These are phyloP conservation scores for Colletes latitarsis DNA, from an alignment of 1,140 invertebrate species.

Conservation along the genomic window DNA sequence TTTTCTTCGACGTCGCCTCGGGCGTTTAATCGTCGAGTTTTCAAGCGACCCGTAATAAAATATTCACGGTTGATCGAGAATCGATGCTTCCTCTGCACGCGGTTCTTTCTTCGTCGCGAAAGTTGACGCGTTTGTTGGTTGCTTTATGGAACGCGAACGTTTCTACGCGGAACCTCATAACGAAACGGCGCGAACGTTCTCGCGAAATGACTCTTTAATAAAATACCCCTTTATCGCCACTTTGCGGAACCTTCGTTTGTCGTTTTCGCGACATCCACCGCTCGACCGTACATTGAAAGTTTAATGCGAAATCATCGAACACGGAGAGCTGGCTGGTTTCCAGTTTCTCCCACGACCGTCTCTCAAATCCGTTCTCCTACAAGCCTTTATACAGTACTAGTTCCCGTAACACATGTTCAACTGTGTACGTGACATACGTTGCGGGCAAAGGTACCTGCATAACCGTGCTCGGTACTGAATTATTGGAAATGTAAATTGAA, in stretches of 20 bases:
- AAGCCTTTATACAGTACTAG: conserved; percentile 44
- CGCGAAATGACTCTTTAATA: conserved; percentile 16
- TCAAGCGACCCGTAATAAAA: background rate
- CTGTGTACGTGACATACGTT: conserved; percentile 48
- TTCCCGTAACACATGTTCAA: conserved; percentile 48
- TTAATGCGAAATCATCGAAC: conserved; percentile 74
- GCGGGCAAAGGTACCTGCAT: conserved; percentile 49
- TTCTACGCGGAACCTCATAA: conserved; percentile 12
- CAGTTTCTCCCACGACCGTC: conserved; percentile 43
- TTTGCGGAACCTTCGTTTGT: conserved; percentile 21
- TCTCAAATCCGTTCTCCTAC: conserved; percentile 27
- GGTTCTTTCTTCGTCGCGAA: background rate
- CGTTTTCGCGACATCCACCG: conserved; percentile 25
- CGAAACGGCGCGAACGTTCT: background rate
- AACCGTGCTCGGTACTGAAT: conserved; percentile 32
- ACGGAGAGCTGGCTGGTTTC: conserved; percentile 68
- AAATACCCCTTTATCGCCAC: conserved; percentile 14
- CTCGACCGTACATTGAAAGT: conserved; percentile 66
- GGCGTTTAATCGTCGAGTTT: background rate
- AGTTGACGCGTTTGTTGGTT: background rate
- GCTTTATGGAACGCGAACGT: conserved; percentile 6
- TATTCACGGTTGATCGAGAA: background rate
- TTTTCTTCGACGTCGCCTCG: too few relatives aligned
- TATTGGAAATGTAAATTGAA: conserved; percentile 60
- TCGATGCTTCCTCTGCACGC: background rate